Percentiles rank a stretch among this genome's conserved stretches.
Conservation (phyloP, 2,113 vertebrate genomes). For the Geococcyx californianus region DNA sequence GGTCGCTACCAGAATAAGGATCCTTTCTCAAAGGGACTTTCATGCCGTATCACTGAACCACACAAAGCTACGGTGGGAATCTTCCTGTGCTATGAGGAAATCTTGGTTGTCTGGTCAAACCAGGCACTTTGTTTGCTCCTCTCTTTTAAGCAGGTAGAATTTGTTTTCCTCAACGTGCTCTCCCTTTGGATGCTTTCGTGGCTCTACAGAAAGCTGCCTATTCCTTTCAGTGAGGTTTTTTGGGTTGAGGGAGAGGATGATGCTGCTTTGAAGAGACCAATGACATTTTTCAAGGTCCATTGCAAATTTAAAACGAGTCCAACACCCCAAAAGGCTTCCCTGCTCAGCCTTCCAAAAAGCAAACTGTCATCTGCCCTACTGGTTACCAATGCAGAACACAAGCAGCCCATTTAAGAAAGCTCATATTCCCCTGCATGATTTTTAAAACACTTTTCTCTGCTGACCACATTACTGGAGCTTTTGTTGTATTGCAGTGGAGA, state of each 20-base stretch:
- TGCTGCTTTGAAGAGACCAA: background rate
- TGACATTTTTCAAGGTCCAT: background rate
- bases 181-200: rapidly evolving
- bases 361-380: background rate
- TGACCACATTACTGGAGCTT: background rate
- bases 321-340: background rate
- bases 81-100: background rate
- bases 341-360: background rate
- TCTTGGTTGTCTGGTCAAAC: background rate
- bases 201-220: background rate
- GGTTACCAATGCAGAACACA: rapidly evolving
- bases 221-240: background rate
- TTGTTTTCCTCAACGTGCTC: background rate
- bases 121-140: background rate
- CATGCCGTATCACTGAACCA: rapidly evolving
- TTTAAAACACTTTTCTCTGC: background rate
- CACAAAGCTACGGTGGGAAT: background rate
- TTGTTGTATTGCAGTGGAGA: background rate
- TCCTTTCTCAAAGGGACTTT: background rate
- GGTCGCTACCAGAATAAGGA: background rate
- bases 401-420: background rate
- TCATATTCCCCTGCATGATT: background rate
- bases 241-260: rapidly evolving
- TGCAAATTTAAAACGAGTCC: background rate
- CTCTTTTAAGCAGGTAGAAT: background rate